These are phyloP conservation scores for Felis chaus DNA, from an alignment of 2,113 vertebrate genomes.

Conservation along the genomic window DNA sequence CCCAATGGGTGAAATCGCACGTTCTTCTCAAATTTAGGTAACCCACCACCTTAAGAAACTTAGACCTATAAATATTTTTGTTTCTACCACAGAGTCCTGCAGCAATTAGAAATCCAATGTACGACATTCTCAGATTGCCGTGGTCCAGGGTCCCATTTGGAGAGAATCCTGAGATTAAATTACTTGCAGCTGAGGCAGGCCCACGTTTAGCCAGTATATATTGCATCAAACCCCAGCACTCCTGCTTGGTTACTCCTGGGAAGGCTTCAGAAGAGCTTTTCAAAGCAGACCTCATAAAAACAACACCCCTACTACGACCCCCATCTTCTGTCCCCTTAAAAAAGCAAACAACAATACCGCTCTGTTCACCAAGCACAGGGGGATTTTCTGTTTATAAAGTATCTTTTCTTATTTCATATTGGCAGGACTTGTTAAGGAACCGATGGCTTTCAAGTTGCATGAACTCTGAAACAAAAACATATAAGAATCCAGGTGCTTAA, in stretches of 20 bases:
- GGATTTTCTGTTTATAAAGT: slow-evolving; percentile 65
- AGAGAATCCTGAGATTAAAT: slow-evolving; percentile 45
- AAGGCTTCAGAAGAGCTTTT: slow-evolving; percentile 72
- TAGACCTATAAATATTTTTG: slow-evolving; percentile 20
- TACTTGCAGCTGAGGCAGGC: slow-evolving; percentile 68
- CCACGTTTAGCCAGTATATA: neutral
- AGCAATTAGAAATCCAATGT: slow-evolving; percentile 37
- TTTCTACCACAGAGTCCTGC: neutral
- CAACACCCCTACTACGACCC: slow-evolving; percentile 37
- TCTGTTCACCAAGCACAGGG: slow-evolving; percentile 72
- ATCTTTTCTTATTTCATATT: slow-evolving; percentile 64
- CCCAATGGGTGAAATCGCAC: neutral
- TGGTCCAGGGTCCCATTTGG: slow-evolving; percentile 44
- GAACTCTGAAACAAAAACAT: slow-evolving; percentile 68
- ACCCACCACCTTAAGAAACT: neutral
- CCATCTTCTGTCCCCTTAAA: slow-evolving; percentile 53
- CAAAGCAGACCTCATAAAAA: slow-evolving; percentile 71
- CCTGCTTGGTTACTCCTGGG: slow-evolving; percentile 12
- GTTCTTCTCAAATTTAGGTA: slow-evolving; percentile 51
- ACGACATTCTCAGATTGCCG: slow-evolving; percentile 51
- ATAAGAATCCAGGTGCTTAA: slow-evolving; percentile 52
- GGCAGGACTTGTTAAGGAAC: slow-evolving; percentile 69
- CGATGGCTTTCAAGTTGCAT: slow-evolving; percentile 73
- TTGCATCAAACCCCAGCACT: neutral
- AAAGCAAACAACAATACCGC: slow-evolving; percentile 76